Conservation (phyloP, 2,113 vertebrate species). For the Myiopsitta monachus region DNA sequence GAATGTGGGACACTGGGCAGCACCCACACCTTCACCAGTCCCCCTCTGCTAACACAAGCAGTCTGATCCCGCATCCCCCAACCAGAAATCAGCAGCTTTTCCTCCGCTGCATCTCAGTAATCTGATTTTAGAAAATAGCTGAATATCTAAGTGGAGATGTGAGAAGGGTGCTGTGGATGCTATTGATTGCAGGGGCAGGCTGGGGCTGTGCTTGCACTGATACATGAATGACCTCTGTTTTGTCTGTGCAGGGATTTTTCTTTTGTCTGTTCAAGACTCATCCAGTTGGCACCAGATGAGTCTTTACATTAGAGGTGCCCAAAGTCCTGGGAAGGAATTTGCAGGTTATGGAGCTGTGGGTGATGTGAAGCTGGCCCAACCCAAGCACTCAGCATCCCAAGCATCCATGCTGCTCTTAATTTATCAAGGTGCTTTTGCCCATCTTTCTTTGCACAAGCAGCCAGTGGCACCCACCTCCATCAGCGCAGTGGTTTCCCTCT, state of each 20-base stretch:
- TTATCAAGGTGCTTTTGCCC: neutral
- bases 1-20: neutral
- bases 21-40: fast-evolving
- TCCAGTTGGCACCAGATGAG: neutral
- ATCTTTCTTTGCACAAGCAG: neutral
- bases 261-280: neutral
- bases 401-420: neutral
- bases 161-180: neutral
- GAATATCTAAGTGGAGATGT: neutral
- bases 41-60: fast-evolving
- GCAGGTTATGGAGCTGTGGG: neutral
- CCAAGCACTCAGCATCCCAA: neutral
- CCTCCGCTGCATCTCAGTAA: neutral
- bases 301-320: neutral
- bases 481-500: neutral
- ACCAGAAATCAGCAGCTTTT: neutral
- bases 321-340: neutral
- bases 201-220: neutral
- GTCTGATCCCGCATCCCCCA: neutral
- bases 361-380: neutral
- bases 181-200: fast-evolving
- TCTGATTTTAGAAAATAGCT: neutral
- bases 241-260: neutral
- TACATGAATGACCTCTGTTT: neutral
- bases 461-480: neutral